phyloP scores from a whole-genome alignment of 2,888 invertebrate genomes.

The Amphipyra berbera region DNA sequence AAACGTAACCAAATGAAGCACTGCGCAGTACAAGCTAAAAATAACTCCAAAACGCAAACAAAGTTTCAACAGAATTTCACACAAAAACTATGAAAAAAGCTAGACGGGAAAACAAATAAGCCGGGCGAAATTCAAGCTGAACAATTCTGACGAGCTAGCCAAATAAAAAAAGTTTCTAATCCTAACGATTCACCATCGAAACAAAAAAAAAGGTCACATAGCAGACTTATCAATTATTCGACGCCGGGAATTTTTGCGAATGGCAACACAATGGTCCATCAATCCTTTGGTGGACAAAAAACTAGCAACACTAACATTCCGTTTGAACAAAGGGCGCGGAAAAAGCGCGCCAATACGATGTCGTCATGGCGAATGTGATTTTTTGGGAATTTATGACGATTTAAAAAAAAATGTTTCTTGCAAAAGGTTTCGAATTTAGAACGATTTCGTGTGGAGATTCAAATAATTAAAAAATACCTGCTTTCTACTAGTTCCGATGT shows the following conservation, averaged over 20 bases:
- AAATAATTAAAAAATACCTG: neutral
- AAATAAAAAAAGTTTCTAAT: slow-evolving; percentile 74
- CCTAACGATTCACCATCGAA: slow-evolving; percentile 74
- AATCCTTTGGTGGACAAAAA: slow-evolving; percentile 77
- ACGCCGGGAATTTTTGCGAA: slow-evolving; percentile 77
- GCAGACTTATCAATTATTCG: slow-evolving; percentile 84
- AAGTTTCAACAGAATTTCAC: slow-evolving; percentile 43
- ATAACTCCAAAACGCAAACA: slow-evolving; percentile 39
- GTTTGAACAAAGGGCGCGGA: slow-evolving; percentile 71
- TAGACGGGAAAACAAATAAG: slow-evolving; percentile 63
- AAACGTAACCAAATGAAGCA: too few species aligned
- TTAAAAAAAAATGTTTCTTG: slow-evolving; percentile 3
- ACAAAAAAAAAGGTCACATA: slow-evolving; percentile 65
- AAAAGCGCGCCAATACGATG: slow-evolving; percentile 64
- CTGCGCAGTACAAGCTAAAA: slow-evolving; percentile 23
- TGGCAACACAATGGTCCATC: slow-evolving; percentile 86
- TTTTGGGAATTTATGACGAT: slow-evolving; percentile 28
- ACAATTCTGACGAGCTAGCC: slow-evolving; percentile 57
- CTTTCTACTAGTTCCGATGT: too few species aligned
- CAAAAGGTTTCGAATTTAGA: too few species aligned
- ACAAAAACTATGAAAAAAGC: slow-evolving; percentile 57
- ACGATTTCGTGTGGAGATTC: neutral
- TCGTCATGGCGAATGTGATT: slow-evolving; percentile 26
- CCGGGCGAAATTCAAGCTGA: slow-evolving; percentile 48
- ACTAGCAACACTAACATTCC: slow-evolving; percentile 79